Conservation (phyloP, 2,113 vertebrate species). For the Prochilodus magdalenae region DNA sequence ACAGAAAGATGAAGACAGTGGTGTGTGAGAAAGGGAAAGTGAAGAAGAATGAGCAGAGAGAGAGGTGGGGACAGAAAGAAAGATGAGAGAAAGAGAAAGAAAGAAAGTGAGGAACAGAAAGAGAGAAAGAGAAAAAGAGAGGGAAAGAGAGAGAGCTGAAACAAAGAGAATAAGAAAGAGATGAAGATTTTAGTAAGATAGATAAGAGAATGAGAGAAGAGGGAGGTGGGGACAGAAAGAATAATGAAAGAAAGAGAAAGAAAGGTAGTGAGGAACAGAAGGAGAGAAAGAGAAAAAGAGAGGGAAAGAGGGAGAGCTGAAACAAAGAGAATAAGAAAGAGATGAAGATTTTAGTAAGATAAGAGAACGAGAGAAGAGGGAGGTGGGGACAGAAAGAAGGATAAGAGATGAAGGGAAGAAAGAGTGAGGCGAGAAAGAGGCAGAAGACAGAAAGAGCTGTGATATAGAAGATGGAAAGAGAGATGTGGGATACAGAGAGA, state of each 20-base stretch:
- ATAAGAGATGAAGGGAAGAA: slow-evolving; percentile 23
- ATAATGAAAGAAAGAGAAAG: slow-evolving; percentile 11
- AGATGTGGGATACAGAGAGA: too few species aligned
- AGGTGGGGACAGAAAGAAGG: background rate
- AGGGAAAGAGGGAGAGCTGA: background rate
- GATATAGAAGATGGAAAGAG: too few species aligned
- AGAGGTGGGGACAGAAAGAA: background rate
- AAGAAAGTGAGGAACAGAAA: background rate
- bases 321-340: too few species aligned
- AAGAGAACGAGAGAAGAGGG: too few species aligned
- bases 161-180: too few species aligned
- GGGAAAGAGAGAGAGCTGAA: background rate
- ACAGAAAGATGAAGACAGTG: background rate
- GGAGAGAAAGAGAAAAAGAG: background rate
- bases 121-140: background rate
- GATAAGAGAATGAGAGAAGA: too few species aligned
- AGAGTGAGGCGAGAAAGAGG: slow-evolving; percentile 22
- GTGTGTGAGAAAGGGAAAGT: background rate
- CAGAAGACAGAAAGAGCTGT: background rate
- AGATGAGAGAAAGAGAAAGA: slow-evolving; percentile 16
- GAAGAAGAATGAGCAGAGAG: too few species aligned
- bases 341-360: too few species aligned
- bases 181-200: too few species aligned
- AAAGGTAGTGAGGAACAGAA: background rate
- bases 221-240: background rate